Percentiles rank a stretch among this genome's conserved stretches.
phyloP scores from a whole-genome alignment of 2,888 invertebrate species.

The Bellardia pandia region DNA sequence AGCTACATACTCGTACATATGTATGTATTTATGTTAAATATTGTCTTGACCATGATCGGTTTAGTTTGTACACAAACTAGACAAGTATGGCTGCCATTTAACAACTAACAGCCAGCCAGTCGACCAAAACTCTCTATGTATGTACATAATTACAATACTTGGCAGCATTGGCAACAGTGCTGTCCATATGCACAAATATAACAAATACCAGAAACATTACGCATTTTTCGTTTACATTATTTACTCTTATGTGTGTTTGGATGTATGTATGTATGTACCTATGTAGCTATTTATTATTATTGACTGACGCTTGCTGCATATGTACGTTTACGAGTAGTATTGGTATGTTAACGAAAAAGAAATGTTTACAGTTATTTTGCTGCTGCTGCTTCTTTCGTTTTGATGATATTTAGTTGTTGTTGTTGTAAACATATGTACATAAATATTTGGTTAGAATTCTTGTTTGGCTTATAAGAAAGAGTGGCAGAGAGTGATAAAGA shows the following conservation, averaged over 20 bases:
- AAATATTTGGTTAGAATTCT: conserved; percentile 32
- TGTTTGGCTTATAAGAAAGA: background rate
- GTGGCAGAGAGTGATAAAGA: background rate
- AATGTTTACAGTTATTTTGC: conserved; percentile 62
- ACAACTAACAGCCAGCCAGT: conserved; percentile 24
- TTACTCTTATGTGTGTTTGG: background rate
- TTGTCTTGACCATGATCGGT: conserved; percentile 47
- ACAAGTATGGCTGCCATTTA: conserved; percentile 39
- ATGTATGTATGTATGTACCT: background rate
- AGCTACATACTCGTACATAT: background rate
- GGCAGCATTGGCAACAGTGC: conserved; percentile 9
- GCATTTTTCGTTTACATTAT: conserved; percentile 20
- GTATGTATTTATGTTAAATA: background rate
- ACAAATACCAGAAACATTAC: conserved; percentile 49
- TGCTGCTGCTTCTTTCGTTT: background rate
- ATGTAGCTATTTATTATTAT: conserved; percentile 1
- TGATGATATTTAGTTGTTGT: background rate
- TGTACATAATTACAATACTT: conserved; percentile 3
- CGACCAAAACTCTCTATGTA: conserved; percentile 32
- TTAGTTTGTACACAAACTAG: background rate
- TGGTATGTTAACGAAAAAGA: conserved; percentile 48
- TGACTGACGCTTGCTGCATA: conserved; percentile 30
- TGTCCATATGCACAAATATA: background rate
- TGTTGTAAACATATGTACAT: conserved; percentile 6
- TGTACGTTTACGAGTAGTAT: conserved; percentile 18